These are phyloP conservation scores for Entelurus aequoreus DNA, from an alignment of 2,113 vertebrate species.

Conservation along the genomic window DNA sequence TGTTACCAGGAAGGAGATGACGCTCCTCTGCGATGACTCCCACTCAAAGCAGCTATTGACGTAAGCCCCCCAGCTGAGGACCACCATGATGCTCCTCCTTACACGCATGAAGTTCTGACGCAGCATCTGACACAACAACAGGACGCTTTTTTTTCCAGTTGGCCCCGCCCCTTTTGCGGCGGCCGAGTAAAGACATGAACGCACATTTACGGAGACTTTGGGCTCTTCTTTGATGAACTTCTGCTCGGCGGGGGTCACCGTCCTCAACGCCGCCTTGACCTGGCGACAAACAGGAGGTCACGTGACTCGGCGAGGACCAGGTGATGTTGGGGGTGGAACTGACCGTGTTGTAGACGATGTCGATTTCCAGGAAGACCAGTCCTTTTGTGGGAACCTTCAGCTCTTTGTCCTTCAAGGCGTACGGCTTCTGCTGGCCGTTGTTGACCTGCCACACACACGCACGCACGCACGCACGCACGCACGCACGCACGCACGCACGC, in stretches of 20 bases:
- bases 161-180: not conserved
- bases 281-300: conserved; percentile 56
- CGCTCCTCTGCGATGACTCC: conserved; percentile 87
- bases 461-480: conserved; percentile 56
- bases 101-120: conserved; percentile 86
- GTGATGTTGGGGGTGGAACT: conserved; percentile 46
- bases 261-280: conserved; percentile 90
- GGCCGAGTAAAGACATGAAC: not conserved
- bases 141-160: not conserved
- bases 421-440: conserved; percentile 91
- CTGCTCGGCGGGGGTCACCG: conserved; percentile 84
- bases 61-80: conserved; percentile 79
- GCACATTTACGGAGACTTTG: conserved; percentile 93
- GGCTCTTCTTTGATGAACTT: conserved; percentile 95
- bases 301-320: not conserved
- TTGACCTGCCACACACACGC: conserved; percentile 82
- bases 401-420: conserved; percentile 94
- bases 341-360: conserved; percentile 95
- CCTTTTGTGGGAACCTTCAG: conserved; percentile 94
- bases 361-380: conserved; percentile 90
- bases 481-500: conserved; percentile 34
- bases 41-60: conserved; percentile 94
- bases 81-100: conserved; percentile 84
- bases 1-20: conserved; percentile 87
- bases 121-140: conserved; percentile 71